A percentile compares a stretch with the other conserved stretches of the same genome.
Evolutionary conservation across 1,140 invertebrate genomes (phyloP).

Genomic region (Brachionus angularis): DNA sequence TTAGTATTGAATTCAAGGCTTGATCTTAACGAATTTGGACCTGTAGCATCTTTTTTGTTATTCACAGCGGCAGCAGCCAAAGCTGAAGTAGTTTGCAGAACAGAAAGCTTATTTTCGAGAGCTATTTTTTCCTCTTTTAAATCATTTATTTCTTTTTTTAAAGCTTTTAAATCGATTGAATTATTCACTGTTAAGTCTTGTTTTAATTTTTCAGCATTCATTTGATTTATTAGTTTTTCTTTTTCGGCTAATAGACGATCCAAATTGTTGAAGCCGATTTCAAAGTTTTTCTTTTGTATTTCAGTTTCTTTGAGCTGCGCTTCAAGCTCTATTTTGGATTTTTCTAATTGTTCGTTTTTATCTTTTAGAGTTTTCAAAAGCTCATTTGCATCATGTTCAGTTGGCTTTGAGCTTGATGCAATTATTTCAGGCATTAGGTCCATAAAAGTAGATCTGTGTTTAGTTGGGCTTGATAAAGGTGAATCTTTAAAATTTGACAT

Average conservation of each 20-base stretch:
- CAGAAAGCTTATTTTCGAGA: background rate
- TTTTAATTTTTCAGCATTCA: slow-evolving; percentile 17
- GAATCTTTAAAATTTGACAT: slow-evolving; percentile 13
- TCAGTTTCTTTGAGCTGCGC: slow-evolving; percentile 17
- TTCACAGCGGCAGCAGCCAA: too few relatives aligned
- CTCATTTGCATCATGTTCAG: slow-evolving; percentile 13
- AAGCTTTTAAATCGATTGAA: background rate
- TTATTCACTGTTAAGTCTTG: background rate
- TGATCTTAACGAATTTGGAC: background rate
- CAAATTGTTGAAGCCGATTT: slow-evolving; percentile 34
- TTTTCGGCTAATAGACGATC: slow-evolving; percentile 33
- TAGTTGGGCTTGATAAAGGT: background rate
- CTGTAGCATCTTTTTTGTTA: background rate
- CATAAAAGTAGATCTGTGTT: background rate
- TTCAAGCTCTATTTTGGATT: background rate
- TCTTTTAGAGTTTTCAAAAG: background rate
- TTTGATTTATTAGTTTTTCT: slow-evolving; percentile 25
- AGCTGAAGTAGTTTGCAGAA: too few relatives aligned
- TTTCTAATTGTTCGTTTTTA: slow-evolving; percentile 26
- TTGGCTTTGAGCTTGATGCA: too few relatives aligned
- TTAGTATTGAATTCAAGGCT: background rate
- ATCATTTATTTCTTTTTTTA: background rate
- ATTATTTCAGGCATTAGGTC: slow-evolving; percentile 17
- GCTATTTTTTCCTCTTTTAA: slow-evolving; percentile 29
- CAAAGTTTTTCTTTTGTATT: slow-evolving; percentile 29